Evolutionary conservation across 2,797 vertebrate genomes (phyloP).

Genomic region (Emydoidea blandingii): DNA sequence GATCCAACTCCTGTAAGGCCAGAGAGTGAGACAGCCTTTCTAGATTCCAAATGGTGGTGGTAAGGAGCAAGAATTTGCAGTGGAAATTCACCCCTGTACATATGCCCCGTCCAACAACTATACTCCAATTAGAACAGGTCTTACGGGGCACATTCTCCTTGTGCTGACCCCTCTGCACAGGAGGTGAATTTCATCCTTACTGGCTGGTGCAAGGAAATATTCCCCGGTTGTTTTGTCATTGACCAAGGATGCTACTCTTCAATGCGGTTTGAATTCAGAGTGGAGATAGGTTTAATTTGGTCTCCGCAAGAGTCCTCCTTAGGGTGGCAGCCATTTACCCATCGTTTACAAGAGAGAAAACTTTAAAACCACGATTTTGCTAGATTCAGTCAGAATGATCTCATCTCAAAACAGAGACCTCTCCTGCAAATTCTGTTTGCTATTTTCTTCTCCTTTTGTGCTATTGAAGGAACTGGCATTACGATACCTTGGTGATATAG

Average conservation of each 20-base stretch:
- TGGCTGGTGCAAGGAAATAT: neutral
- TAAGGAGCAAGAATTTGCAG: neutral
- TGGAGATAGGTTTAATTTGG: neutral
- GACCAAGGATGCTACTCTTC: fast-evolving
- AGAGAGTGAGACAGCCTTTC: neutral
- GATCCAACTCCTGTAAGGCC: neutral
- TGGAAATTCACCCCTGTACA: neutral
- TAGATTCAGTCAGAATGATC: neutral
- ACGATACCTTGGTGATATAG: neutral
- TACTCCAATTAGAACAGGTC: neutral
- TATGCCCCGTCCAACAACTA: neutral
- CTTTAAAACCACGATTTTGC: neutral
- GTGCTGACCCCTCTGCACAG: neutral
- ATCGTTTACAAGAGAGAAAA: fast-evolving
- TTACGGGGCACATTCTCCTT: neutral
- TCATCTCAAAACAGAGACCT: neutral
- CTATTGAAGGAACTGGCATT: neutral
- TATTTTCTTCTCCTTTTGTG: neutral
- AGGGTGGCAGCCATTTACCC: neutral
- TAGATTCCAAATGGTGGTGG: neutral
- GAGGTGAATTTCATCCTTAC: neutral
- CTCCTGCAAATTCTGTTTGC: neutral
- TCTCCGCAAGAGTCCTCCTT: fast-evolving
- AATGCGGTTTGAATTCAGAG: neutral
- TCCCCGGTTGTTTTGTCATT: neutral